phyloP scores from a whole-genome alignment of 2,888 invertebrate genomes.

The Folsomia candida region DNA sequence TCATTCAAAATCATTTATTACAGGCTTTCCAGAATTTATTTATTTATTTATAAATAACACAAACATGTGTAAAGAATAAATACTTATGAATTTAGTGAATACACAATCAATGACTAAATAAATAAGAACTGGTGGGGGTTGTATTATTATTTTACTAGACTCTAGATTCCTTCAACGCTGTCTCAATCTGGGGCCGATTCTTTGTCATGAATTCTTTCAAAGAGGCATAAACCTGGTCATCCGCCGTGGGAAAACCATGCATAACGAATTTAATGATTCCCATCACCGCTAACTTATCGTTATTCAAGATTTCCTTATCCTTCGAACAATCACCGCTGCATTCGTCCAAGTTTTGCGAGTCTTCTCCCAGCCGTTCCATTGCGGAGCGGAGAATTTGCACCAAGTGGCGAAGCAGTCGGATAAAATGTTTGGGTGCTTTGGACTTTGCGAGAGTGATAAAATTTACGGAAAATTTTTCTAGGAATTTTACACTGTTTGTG shows the following conservation, averaged over 20 bases:
- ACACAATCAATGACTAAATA: too few species aligned
- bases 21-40: too few species aligned
- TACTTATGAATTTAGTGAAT: too few species aligned
- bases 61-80: too few species aligned
- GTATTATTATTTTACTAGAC: too few species aligned
- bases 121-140: too few species aligned
- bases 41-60: too few species aligned
- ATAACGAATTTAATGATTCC: not conserved
- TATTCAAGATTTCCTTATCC: not conserved
- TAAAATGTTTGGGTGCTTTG: not conserved
- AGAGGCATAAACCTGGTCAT: not conserved
- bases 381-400: not conserved
- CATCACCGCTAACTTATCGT: not conserved
- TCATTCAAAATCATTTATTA: too few species aligned
- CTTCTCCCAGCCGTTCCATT: constrained; percentile 1
- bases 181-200: not conserved
- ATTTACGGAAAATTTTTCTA: not conserved
- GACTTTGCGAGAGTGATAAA: not conserved
- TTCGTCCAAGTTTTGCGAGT: not conserved
- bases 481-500: not conserved
- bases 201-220: not conserved
- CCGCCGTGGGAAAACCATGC: not conserved
- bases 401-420: not conserved
- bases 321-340: not conserved
- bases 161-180: not conserved